A percentile compares a stretch with the other conserved stretches of the same genome.
phyloP scores from a whole-genome alignment of 1,140 invertebrate species.

The Chionoecetes opilio region DNA sequence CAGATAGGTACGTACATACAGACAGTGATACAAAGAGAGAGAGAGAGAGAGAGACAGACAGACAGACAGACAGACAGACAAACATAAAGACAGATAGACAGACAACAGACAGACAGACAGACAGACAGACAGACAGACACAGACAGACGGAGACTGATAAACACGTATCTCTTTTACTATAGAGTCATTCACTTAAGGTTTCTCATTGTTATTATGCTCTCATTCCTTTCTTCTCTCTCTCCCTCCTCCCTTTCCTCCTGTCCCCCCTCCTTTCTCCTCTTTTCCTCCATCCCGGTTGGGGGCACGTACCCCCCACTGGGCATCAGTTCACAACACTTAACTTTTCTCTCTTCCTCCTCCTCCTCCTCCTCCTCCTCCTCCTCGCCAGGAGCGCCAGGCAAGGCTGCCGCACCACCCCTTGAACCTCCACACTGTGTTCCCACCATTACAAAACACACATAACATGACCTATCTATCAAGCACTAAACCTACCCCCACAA shows the following conservation, averaged over 20 bases:
- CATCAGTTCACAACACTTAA: not conserved
- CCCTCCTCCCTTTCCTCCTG: not conserved
- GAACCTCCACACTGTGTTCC: no score
- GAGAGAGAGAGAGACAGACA: constrained; percentile 27
- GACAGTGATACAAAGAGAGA: not conserved
- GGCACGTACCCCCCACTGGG: not conserved
- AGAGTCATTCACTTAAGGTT: constrained; percentile 35
- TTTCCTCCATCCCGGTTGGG: not conserved
- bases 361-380: constrained; percentile 12
- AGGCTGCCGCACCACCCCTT: no score
- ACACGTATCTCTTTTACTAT: not conserved
- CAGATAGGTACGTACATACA: not conserved
- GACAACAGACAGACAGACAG: not conserved
- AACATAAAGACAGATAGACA: not conserved
- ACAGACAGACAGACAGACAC: not conserved
- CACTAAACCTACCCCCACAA: no score
- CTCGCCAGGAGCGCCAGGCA: no score
- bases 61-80: not conserved
- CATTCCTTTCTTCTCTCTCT: not conserved
- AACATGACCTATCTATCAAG: no score
- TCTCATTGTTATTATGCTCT: not conserved
- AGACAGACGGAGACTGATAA: not conserved
- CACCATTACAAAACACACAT: no score
- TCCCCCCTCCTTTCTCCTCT: not conserved
- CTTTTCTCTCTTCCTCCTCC: not conserved